phyloP scores from a whole-genome alignment of 2,888 invertebrate species.

The Penaeus monodon region DNA sequence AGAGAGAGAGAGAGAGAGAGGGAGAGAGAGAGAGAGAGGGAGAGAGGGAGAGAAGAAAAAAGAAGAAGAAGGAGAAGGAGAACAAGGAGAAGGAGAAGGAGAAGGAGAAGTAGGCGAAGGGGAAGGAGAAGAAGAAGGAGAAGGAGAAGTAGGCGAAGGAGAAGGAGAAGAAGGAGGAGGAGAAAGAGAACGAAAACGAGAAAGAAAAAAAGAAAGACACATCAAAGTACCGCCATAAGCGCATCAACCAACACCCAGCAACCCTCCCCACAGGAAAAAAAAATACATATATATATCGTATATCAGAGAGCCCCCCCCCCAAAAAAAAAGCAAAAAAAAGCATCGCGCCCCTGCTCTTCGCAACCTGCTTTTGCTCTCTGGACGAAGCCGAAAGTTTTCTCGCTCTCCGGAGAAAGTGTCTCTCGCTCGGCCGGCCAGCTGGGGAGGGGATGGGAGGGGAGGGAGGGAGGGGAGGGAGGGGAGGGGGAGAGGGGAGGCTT shows the following conservation, averaged over 20 bases:
- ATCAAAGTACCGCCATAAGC: neutral
- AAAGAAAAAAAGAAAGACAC: no score
- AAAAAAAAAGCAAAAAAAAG: no score
- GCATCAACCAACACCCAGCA: no score
- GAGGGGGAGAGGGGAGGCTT: neutral
- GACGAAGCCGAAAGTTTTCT: no score
- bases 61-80: neutral
- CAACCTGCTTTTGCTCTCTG: no score
- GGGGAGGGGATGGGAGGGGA: neutral
- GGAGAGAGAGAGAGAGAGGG: neutral
- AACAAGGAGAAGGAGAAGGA: constrained; percentile 3
- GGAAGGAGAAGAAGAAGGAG: neutral
- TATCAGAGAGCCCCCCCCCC: no score
- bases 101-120: neutral
- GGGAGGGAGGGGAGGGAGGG: neutral
- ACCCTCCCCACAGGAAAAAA: no score
- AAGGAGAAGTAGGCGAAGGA: neutral
- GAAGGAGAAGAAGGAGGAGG: neutral
- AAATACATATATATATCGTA: no score
- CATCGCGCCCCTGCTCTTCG: no score
- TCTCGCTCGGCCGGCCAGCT: neutral
- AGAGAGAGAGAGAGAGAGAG: no score
- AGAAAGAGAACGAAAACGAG: no score
- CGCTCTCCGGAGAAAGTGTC: no score
- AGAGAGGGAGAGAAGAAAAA: neutral